phyloP scores from a whole-genome alignment of 2,888 invertebrate genomes.

The Orgyia antiqua region DNA sequence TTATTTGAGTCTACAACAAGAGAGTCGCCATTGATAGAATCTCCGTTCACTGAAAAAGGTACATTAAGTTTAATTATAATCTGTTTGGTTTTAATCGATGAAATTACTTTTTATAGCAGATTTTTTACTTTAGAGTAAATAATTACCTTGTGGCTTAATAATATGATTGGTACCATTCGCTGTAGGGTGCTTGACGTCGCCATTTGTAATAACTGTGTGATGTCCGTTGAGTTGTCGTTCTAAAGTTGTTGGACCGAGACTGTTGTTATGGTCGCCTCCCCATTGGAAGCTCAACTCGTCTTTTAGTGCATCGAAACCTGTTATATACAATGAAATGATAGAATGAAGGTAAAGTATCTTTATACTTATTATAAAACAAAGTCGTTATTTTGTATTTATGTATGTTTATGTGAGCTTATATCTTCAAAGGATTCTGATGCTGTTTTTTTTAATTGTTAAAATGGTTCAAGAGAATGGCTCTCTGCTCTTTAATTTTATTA shows the following conservation, averaged over 20 bases:
- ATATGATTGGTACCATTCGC: constrained; percentile 39
- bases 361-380: no score
- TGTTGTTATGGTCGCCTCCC: constrained; percentile 82
- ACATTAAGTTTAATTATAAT: no score
- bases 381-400: no score
- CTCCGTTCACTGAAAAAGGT: constrained; percentile 63
- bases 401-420: no score
- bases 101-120: no score
- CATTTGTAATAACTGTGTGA: constrained; percentile 64
- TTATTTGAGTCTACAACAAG: constrained; percentile 72
- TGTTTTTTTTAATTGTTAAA: no score
- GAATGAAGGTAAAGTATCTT: no score
- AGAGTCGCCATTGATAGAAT: constrained; percentile 27
- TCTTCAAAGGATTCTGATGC: no score
- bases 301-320: constrained; percentile 83
- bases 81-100: no score
- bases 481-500: no score
- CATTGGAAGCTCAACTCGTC: constrained; percentile 86
- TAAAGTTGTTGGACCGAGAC: constrained; percentile 75
- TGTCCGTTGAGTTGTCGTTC: constrained; percentile 57
- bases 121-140: no score
- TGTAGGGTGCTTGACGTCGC: constrained; percentile 55
- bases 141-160: constrained; percentile 54
- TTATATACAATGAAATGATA: constrained; percentile 10
- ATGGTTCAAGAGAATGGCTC: no score